Percentiles rank a stretch among this genome's conserved stretches.
phyloP scores from a whole-genome alignment of 2,113 vertebrate species.

The Nettapus auritus region DNA sequence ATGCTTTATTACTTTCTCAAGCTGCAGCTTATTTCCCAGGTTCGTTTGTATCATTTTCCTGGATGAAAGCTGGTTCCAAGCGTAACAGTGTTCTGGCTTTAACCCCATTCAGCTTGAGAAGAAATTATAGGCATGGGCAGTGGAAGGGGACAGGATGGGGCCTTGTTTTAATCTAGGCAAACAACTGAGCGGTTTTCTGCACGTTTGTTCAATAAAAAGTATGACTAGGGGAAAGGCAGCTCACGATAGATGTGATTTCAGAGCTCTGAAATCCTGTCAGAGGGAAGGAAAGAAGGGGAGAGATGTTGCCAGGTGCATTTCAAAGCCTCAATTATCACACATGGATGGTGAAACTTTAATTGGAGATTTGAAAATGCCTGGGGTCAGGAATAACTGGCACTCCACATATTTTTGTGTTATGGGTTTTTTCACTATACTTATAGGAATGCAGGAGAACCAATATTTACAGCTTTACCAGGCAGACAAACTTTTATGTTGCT shows the following conservation, averaged over 20 bases:
- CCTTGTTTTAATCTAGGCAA: conserved; percentile 35
- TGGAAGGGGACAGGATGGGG: not conserved
- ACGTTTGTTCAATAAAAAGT: not conserved
- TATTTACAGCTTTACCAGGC: not conserved
- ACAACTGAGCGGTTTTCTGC: not conserved
- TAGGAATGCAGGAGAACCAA: not conserved
- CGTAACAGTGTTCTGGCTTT: conserved; percentile 12
- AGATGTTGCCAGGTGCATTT: conserved; percentile 1
- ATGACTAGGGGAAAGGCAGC: not conserved
- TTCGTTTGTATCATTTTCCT: conserved; percentile 55
- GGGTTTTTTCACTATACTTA: not conserved
- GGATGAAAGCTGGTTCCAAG: conserved; percentile 16
- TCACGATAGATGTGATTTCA: not conserved
- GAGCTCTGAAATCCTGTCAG: not conserved
- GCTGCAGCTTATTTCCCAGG: conserved; percentile 55
- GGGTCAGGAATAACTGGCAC: not conserved
- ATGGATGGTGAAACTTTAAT: not conserved
- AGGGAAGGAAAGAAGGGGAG: not conserved
- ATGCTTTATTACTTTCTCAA: conserved; percentile 50
- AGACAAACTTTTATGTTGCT: not conserved
- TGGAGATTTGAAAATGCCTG: not conserved
- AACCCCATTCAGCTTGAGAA: conserved; percentile 7
- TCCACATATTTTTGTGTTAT: not conserved
- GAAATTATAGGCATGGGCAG: not conserved
- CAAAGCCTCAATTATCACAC: not conserved